A percentile compares a stretch with the other conserved stretches of the same genome.
phyloP scores from a whole-genome alignment of 1,140 invertebrate species.

The Pseudomyrmex dendroicus region DNA sequence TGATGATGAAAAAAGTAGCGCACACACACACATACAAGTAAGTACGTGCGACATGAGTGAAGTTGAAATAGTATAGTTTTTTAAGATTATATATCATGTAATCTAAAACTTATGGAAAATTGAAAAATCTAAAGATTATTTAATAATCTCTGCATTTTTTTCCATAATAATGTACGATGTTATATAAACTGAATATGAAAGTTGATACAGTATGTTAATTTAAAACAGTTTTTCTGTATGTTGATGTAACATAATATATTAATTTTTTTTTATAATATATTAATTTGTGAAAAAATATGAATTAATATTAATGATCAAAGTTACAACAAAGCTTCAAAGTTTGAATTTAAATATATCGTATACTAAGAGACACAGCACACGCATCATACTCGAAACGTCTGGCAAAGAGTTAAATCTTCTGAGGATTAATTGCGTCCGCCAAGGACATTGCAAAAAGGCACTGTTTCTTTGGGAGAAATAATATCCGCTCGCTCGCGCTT shows the following conservation, averaged over 20 bases:
- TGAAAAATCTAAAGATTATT: neutral
- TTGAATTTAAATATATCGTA: neutral
- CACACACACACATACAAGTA: too few relatives aligned
- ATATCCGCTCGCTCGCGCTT: conserved; percentile 60
- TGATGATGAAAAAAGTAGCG: neutral
- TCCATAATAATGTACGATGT: neutral
- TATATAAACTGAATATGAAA: too few relatives aligned
- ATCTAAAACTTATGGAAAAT: too few relatives aligned
- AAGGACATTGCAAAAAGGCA: conserved; percentile 42
- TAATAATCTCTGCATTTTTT: neutral
- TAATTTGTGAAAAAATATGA: too few relatives aligned
- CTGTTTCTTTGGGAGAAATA: conserved; percentile 57
- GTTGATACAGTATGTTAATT: too few relatives aligned
- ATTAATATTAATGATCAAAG: too few relatives aligned
- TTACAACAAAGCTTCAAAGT: too few relatives aligned
- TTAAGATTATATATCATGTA: too few relatives aligned
- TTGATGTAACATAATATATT: too few relatives aligned
- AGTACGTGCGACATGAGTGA: neutral
- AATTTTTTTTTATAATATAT: too few relatives aligned
- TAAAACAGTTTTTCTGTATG: too few relatives aligned
- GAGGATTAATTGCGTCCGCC: conserved; percentile 43
- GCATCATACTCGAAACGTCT: conserved; percentile 28
- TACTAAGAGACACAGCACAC: neutral
- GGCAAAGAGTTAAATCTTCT: conserved; percentile 25
- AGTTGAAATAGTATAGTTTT: neutral